phyloP scores from a whole-genome alignment of 2,113 vertebrate genomes.

The Tenrec ecaudatus region DNA sequence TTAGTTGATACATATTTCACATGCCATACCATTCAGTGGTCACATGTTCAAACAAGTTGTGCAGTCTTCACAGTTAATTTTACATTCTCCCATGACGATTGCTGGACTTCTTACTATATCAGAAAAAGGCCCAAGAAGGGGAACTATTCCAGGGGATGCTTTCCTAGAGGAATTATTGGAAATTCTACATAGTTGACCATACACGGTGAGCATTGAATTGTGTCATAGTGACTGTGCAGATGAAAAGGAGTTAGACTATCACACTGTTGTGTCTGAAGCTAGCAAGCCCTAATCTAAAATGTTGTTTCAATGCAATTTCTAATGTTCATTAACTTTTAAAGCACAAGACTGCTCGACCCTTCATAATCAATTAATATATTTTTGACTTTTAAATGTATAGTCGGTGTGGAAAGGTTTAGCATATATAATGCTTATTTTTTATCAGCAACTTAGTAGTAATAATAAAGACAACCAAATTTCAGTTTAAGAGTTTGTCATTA shows the following conservation, averaged over 20 bases:
- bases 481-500: constrained; percentile 82
- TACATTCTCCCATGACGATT: neutral
- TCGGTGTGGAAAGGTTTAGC: constrained; percentile 41
- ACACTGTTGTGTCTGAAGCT: constrained; percentile 33
- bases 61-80: too few species aligned
- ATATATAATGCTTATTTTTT: constrained; percentile 59
- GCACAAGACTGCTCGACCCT: constrained; percentile 20
- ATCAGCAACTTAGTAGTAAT: constrained; percentile 56
- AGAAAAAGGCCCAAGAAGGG: constrained; percentile 26
- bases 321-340: constrained; percentile 65
- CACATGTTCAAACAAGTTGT: too few species aligned
- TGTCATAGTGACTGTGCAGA: constrained; percentile 28
- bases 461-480: constrained; percentile 69
- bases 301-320: constrained; percentile 61
- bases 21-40: too few species aligned
- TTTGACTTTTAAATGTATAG: constrained; percentile 69
- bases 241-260: neutral
- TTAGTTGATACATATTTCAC: too few species aligned
- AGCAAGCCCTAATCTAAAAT: constrained; percentile 55
- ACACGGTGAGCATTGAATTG: neutral
- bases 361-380: constrained; percentile 61
- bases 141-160: neutral
- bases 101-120: neutral
- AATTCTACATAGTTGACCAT: neutral
- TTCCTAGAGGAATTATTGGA: constrained; percentile 29